Evolutionary conservation across 1,140 invertebrate genomes (phyloP).

Genomic region (Lineus longissimus): DNA sequence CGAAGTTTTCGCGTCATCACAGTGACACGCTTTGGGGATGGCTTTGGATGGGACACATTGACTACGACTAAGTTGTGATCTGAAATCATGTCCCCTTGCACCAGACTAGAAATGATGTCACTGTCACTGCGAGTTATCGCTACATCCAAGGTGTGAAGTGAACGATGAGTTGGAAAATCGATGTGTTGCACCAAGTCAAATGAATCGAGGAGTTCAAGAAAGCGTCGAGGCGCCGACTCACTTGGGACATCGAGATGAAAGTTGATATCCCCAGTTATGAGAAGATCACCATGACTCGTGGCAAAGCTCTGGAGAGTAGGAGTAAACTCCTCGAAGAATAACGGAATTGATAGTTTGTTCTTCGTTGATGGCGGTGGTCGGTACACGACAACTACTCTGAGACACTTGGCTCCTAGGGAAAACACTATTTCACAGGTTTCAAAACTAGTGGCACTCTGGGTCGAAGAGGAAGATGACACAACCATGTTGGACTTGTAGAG

Average conservation of each 20-base stretch:
- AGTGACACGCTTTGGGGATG: neutral
- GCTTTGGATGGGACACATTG: neutral
- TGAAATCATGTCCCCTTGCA: neutral
- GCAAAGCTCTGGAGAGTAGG: neutral
- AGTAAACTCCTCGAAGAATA: neutral
- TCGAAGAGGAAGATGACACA: neutral
- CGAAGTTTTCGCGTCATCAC: neutral
- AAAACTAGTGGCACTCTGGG: neutral
- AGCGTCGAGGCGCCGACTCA: neutral
- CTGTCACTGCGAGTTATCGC: too few species aligned
- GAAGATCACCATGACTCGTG: neutral
- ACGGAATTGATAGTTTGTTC: neutral
- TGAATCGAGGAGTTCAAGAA: neutral
- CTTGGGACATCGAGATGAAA: too few species aligned
- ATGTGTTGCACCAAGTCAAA: too few species aligned
- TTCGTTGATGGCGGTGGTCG: neutral
- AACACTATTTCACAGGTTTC: neutral
- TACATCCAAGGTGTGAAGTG: too few species aligned
- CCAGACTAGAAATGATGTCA: neutral
- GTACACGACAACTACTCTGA: neutral
- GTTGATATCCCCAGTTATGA: neutral
- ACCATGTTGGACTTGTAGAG: neutral
- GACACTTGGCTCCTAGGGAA: neutral
- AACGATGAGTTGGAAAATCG: too few species aligned
- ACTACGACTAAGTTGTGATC: neutral